Evolutionary conservation across 2,888 invertebrate species (phyloP).

Genomic region (Lobophora halterata): DNA sequence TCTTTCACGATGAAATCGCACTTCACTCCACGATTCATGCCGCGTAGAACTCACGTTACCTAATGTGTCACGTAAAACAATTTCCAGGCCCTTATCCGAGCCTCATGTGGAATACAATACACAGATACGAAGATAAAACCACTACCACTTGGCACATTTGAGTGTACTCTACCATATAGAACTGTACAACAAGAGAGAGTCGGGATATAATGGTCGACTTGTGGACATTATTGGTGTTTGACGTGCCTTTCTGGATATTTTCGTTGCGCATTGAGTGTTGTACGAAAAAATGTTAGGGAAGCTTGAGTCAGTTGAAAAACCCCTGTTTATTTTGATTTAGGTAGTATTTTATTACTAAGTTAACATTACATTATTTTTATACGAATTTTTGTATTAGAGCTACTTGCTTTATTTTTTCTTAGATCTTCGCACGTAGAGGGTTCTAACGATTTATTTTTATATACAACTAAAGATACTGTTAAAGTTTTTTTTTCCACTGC

Average conservation of each 20-base stretch:
- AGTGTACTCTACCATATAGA: conserved; percentile 14
- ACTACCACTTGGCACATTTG: conserved; percentile 18
- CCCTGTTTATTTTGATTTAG: conserved; percentile 5
- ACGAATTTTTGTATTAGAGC: too few relatives aligned
- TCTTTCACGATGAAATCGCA: conserved; percentile 19
- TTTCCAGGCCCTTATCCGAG: conserved; percentile 60
- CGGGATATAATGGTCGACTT: conserved; percentile 19
- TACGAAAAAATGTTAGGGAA: conserved; percentile 17
- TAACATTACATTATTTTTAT: too few relatives aligned
- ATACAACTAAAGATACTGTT: too few relatives aligned
- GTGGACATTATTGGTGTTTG: conserved; percentile 28
- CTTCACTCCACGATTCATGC: conserved; percentile 29
- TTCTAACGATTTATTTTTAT: too few relatives aligned
- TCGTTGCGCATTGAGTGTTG: conserved; percentile 19
- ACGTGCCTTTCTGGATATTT: conserved; percentile 25
- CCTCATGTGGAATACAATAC: conserved; percentile 54
- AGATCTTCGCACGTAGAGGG: too few relatives aligned
- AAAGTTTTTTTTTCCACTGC: too few relatives aligned
- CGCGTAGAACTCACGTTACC: conserved; percentile 47
- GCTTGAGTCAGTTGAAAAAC: conserved; percentile 8
- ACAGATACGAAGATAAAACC: conserved; percentile 24
- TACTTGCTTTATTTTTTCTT: too few relatives aligned
- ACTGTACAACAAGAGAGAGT: conserved; percentile 10
- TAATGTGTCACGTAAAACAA: conserved; percentile 69
- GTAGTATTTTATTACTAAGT: conserved; percentile 5